Evolutionary conservation across 2,113 vertebrate genomes (phyloP).

Genomic region (Thymallus thymallus): DNA sequence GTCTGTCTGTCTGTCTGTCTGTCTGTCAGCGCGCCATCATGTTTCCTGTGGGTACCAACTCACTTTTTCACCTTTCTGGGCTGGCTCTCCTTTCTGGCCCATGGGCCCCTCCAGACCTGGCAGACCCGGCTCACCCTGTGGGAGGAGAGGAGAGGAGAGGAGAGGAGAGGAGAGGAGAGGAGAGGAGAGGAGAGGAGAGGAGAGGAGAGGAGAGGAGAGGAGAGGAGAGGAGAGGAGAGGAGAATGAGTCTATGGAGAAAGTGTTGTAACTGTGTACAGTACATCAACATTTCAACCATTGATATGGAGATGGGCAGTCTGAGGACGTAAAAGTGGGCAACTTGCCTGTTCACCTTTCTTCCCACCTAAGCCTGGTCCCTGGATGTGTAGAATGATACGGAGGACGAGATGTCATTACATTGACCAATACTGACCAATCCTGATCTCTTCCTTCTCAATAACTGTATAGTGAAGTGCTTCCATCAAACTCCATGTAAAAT

Average conservation of each 20-base stretch:
- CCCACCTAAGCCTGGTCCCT: constrained; percentile 59
- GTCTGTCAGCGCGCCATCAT: neutral
- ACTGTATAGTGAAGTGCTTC: too few relatives aligned
- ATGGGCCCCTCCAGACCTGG: constrained; percentile 73
- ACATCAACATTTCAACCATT: neutral
- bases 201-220: too few relatives aligned
- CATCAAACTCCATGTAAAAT: too few relatives aligned
- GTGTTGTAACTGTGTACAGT: neutral
- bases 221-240: neutral
- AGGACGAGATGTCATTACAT: neutral
- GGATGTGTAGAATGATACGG: constrained; percentile 33
- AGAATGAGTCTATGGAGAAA: neutral
- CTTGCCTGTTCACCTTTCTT: constrained; percentile 75
- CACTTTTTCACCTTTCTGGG: constrained; percentile 80
- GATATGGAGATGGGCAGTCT: constrained; percentile 1
- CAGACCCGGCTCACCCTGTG: constrained; percentile 78
- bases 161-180: too few relatives aligned
- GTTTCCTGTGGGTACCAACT: constrained; percentile 45
- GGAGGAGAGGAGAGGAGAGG: constrained; percentile 5
- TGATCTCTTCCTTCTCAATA: neutral
- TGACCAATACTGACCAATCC: neutral
- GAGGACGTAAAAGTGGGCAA: neutral
- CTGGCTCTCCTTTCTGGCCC: constrained; percentile 74
- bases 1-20: too few relatives aligned
- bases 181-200: too few relatives aligned